These are phyloP conservation scores for Drosophila quadrilineata DNA, from an alignment of 1,140 invertebrate species.

Conservation along the genomic window DNA sequence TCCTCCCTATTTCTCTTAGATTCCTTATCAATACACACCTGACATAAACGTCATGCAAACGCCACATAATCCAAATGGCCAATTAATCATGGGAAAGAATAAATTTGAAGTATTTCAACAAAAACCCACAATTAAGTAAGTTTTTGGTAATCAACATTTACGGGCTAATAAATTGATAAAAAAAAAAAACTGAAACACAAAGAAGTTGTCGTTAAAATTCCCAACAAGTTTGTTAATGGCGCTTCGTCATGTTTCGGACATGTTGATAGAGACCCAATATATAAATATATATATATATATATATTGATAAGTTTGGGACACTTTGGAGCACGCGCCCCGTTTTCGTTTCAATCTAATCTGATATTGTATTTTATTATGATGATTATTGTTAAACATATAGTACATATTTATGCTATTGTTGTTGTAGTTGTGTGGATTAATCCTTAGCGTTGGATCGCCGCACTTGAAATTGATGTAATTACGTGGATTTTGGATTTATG, in stretches of 20 bases:
- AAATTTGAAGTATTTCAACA: background rate
- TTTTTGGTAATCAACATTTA: background rate
- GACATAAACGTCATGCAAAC: too few relatives aligned
- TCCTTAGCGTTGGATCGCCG: slow-evolving; percentile 12
- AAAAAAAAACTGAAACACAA: background rate
- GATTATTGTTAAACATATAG: too few relatives aligned
- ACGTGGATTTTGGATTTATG: slow-evolving; percentile 35
- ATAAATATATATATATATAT: too few relatives aligned
- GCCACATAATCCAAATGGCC: background rate
- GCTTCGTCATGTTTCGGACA: slow-evolving; percentile 21
- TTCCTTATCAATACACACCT: too few relatives aligned
- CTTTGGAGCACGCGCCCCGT: slow-evolving; percentile 24
- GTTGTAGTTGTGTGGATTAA: slow-evolving; percentile 13
- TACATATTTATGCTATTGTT: too few relatives aligned
- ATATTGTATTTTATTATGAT: too few relatives aligned
- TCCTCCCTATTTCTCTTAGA: too few relatives aligned
- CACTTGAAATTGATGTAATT: slow-evolving; percentile 32
- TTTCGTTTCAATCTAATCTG: slow-evolving; percentile 21
- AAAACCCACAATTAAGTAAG: background rate
- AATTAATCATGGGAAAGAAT: background rate
- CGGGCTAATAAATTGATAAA: slow-evolving; percentile 10
- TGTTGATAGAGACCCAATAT: slow-evolving; percentile 21
- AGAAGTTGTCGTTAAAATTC: background rate
- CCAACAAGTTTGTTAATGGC: slow-evolving; percentile 3
- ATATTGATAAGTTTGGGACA: slow-evolving; percentile 15